Evolutionary conservation across 37 sponge, comb jelly and placozoan species (phyloP).

Genomic region (Halichondria panicea): DNA sequence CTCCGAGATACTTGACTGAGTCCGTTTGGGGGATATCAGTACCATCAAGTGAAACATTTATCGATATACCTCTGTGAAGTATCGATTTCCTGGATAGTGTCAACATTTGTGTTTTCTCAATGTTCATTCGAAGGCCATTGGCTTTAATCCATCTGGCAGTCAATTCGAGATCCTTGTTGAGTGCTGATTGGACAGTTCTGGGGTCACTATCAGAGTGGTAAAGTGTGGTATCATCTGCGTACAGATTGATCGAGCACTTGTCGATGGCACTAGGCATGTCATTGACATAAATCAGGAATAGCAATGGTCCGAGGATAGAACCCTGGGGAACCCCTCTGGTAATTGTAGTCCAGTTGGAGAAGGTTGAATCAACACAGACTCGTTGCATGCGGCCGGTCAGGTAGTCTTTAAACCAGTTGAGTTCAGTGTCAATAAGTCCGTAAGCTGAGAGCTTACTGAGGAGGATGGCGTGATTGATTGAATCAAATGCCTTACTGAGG

Average conservation of each 20-base stretch:
- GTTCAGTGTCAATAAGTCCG: conserved; percentile 1
- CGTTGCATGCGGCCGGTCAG: conserved; percentile 8
- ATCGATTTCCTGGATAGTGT: no score
- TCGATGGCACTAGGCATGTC: conserved; percentile 5
- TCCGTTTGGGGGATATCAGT: no score
- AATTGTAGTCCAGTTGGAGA: conserved; percentile 8
- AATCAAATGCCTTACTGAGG: conserved; percentile 34
- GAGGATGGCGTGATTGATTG: conserved; percentile 27
- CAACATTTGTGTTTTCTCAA: conserved; percentile 6
- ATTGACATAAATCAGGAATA: conserved; percentile 28
- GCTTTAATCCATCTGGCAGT: neutral
- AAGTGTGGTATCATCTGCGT: conserved; percentile 38
- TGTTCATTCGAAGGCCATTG: conserved; percentile 18
- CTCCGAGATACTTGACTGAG: no score
- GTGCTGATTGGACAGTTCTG: no score
- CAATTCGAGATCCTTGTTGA: conserved; percentile 8
- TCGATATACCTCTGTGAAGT: no score
- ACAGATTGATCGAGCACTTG: conserved; percentile 14
- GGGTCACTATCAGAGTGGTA: neutral
- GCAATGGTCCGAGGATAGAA: conserved; percentile 36
- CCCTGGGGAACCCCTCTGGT: conserved; percentile 33
- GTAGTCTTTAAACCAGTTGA: conserved; percentile 26
- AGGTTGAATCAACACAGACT: conserved; percentile 7
- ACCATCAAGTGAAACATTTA: no score
- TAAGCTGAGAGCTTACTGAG: conserved; percentile 9